Base-by-base conservation (phyloP, 1,140 invertebrate genomes). In the Lucilia sericata region DNA sequence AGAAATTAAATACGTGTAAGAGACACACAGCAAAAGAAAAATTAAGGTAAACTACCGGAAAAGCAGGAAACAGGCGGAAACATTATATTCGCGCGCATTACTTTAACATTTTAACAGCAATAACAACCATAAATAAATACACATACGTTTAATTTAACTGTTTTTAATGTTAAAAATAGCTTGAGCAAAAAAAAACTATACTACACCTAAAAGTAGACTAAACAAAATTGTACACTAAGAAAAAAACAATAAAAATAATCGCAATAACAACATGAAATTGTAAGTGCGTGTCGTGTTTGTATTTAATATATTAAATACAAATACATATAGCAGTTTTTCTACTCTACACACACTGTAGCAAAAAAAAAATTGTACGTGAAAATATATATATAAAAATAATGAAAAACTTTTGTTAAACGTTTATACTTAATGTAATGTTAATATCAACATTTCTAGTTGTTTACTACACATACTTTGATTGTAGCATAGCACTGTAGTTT, bases 201-300 rank as follows among this genome's bases (percentile, higher is more conserved):
- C 13, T n/a, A 60, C 14, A 60, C 14, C 14, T 60, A 60, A 60
- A 60, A 17, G 55, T 60, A 60, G n/a, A 60, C 42, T 42, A 42
- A 2, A 7, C 2, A 60, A 7, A 36, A n/a, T n/a, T n/a, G n/a
- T n/a, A n/a, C n/a, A n/a, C n/a, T n/a, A n/a, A n/a, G n/a, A 78
- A 13, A 0, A 78, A 34, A 42, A 42, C 75, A 49, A 36, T 36
- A 78, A 78, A 36, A 47, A 78, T 17, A 78, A 78, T 36, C 25
- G 34, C 75, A 78, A 78, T 36, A 42, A 78, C 75, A 78, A 78
- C 34, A 78, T 42, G 75, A 34, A 36, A 42, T 60, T 70, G 81
- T 82, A 82, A 82, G 81, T 82, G 81, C 81, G 81, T 82, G 81
- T 82, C 81, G 55, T 82, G 81, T 82, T 70, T 82, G 81, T n/a